These are phyloP conservation scores for Patella ulyssiponensis DNA, from an alignment of 2,888 invertebrate genomes.

Conservation along the genomic window DNA sequence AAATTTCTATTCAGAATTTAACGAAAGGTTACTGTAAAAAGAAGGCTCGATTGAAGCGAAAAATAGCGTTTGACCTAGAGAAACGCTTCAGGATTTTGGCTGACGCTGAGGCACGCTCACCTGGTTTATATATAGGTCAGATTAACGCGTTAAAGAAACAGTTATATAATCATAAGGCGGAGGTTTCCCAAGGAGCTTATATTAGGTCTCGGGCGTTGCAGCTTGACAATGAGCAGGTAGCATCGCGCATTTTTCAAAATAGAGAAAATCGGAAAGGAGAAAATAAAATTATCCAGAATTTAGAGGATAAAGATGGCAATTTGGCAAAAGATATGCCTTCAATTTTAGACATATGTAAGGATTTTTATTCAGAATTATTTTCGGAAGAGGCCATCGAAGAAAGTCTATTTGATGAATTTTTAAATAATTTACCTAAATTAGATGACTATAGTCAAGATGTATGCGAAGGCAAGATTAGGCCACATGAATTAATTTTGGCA, in stretches of 20 bases:
- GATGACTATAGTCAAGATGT: neutral
- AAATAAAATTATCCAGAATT: neutral
- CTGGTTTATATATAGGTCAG: neutral
- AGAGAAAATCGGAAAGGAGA: too few relatives aligned
- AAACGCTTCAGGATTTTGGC: neutral
- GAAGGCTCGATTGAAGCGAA: conserved; percentile 4
- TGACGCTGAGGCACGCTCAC: neutral
- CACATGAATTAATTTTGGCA: conserved; percentile 15
- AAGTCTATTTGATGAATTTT: conserved; percentile 4
- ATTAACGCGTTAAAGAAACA: neutral
- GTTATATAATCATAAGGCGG: conserved; percentile 5
- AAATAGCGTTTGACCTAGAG: neutral
- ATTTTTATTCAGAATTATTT: conserved; percentile 19
- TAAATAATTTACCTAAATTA: conserved; percentile 16
- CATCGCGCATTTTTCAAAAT: neutral
- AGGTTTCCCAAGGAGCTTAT: neutral
- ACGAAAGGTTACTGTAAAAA: neutral
- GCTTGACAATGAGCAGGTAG: neutral
- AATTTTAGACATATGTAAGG: conserved; percentile 11
- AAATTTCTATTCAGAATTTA: conserved; percentile 9
- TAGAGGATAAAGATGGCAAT: conserved; percentile 3
- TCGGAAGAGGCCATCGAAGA: conserved; percentile 22
- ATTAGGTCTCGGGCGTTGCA: conserved; percentile 2
- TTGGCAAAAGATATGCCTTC: neutral
- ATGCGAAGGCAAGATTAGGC: conserved; percentile 15